phyloP scores from a whole-genome alignment of 2,797 vertebrate species.

The Pseudochaenichthys georgianus region DNA sequence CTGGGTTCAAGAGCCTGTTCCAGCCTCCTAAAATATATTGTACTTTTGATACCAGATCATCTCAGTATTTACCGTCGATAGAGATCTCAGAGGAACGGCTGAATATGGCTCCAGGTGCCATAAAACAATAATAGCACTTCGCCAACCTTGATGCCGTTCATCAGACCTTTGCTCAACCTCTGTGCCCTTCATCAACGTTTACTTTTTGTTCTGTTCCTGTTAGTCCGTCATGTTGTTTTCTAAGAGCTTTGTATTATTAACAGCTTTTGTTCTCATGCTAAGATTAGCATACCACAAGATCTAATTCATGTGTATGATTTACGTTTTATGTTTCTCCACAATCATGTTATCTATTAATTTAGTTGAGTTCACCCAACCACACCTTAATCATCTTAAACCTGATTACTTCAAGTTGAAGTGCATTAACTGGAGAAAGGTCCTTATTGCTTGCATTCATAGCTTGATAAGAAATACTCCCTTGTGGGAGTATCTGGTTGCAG shows the following conservation, averaged over 20 bases:
- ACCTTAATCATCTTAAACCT: constrained; percentile 33
- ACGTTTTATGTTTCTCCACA: constrained; percentile 17
- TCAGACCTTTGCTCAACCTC: constrained; percentile 45
- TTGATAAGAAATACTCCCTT: constrained; percentile 21
- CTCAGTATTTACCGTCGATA: constrained; percentile 36
- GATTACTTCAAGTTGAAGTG: constrained; percentile 79
- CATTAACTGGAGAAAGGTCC: constrained; percentile 50
- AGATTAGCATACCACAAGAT: constrained; percentile 4
- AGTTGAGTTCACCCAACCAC: constrained; percentile 26
- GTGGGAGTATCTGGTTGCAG: constrained; percentile 29
- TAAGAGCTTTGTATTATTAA: constrained; percentile 3
- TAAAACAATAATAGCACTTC: constrained; percentile 28
- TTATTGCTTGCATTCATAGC: constrained; percentile 45
- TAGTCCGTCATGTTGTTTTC: constrained; percentile 3
- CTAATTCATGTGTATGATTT: constrained; percentile 29
- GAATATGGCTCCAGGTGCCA: constrained; percentile 28
- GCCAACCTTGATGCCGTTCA: constrained; percentile 29
- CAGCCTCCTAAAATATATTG: constrained; percentile 32
- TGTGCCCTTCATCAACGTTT: constrained; percentile 28
- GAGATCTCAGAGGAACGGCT: constrained; percentile 24
- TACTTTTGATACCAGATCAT: constrained; percentile 40
- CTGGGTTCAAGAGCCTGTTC: constrained; percentile 63
- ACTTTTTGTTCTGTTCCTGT: constrained; percentile 18
- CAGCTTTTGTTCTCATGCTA: constrained; percentile 20
- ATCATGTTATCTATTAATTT: constrained; percentile 26